Conservation (phyloP, 2,797 vertebrate species). For the Semaprochilodus insignis region DNA sequence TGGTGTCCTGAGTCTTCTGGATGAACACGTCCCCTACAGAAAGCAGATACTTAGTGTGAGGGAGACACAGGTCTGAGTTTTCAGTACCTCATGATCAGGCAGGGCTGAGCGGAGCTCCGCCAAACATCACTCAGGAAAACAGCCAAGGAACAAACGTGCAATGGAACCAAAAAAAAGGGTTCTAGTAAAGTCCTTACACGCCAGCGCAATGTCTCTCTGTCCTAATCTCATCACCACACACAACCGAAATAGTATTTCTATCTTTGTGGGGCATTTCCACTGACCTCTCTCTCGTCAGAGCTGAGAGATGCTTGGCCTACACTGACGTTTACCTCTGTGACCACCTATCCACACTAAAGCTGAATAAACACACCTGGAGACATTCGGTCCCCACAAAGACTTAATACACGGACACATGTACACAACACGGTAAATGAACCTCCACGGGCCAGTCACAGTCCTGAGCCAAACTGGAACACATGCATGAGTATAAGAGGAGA, state of each 20-base stretch:
- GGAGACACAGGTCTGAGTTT: not conserved
- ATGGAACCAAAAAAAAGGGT: not conserved
- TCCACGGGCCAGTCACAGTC: slow-evolving; percentile 28
- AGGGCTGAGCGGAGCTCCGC: slow-evolving; percentile 25
- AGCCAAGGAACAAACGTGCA: slow-evolving; percentile 26
- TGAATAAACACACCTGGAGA: too few relatives aligned
- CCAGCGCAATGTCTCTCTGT: slow-evolving; percentile 13
- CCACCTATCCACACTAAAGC: too few relatives aligned
- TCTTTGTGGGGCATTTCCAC: too few relatives aligned
- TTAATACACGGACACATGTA: not conserved
- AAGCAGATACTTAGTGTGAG: not conserved
- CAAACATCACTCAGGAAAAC: slow-evolving; percentile 19
- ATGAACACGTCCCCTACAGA: slow-evolving; percentile 93
- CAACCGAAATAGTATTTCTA: not conserved
- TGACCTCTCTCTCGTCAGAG: not conserved
- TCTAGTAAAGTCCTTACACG: slow-evolving; percentile 24
- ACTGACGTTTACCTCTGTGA: not conserved
- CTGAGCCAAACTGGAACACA: slow-evolving; percentile 40
- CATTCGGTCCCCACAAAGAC: not conserved
- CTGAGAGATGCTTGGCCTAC: not conserved
- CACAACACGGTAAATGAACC: slow-evolving; percentile 35
- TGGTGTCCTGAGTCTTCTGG: slow-evolving; percentile 96
- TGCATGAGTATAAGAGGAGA: slow-evolving; percentile 23
- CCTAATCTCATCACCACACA: not conserved
- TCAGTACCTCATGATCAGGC: slow-evolving; percentile 51